Evolutionary conservation across 2,113 vertebrate species (phyloP).

Genomic region (Calidris pugnax): DNA sequence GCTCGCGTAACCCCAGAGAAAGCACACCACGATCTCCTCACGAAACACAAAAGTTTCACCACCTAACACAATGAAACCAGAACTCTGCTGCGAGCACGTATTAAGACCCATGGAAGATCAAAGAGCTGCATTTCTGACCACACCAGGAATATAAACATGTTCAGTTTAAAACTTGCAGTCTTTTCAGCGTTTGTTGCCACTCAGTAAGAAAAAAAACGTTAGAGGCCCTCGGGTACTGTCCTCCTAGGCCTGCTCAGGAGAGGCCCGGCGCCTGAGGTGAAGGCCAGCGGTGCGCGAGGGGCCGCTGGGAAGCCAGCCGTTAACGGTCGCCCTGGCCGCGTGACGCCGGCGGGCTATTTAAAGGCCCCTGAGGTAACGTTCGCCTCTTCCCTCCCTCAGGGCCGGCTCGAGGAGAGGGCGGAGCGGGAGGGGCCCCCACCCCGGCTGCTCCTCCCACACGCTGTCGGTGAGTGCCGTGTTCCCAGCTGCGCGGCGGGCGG

Average conservation of each 20-base stretch:
- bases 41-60: not conserved
- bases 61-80: accelerated
- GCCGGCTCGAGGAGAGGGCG: not conserved
- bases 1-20: accelerated
- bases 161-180: not conserved
- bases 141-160: accelerated
- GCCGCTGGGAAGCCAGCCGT: accelerated
- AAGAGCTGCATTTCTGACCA: not conserved
- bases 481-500: accelerated
- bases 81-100: accelerated
- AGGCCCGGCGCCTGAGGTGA: accelerated
- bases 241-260: not conserved
- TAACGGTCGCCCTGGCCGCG: accelerated
- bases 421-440: accelerated
- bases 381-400: accelerated
- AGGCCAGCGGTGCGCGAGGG: accelerated
- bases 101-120: not conserved
- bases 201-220: not conserved
- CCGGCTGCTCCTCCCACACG: too few relatives aligned
- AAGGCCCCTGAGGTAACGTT: accelerated
- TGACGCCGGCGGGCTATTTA: not conserved
- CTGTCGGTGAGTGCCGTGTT: not conserved
- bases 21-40: accelerated
- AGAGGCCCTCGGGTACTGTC: accelerated
- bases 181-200: not conserved